Conservation (phyloP, 2,888 invertebrate species). For the Cistogaster globosa region DNA sequence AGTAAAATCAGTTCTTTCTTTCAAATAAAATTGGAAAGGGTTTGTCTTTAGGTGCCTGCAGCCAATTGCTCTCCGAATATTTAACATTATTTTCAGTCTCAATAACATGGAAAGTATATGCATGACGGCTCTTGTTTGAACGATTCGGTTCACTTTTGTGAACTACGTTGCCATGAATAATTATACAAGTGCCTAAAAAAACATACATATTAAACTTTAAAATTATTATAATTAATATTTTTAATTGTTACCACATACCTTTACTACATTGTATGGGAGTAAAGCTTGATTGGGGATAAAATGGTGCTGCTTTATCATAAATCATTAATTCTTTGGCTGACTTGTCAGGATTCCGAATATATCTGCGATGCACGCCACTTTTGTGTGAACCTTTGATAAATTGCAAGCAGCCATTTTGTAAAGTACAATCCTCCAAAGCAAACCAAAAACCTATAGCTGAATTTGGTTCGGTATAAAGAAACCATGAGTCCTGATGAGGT, state of each 20-base stretch:
- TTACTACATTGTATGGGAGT: conserved; percentile 91
- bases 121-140: conserved; percentile 92
- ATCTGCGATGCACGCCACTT: conserved; percentile 88
- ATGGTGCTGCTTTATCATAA: conserved; percentile 88
- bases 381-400: conserved; percentile 96
- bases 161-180: conserved; percentile 96
- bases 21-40: conserved; percentile 88
- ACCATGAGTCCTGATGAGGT: conserved; percentile 94
- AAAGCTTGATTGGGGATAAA: conserved; percentile 90
- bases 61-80: conserved; percentile 93
- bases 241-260: conserved; percentile 85
- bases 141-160: conserved; percentile 95
- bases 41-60: conserved; percentile 88
- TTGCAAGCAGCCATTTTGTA: conserved; percentile 97
- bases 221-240: background rate
- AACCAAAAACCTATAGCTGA: conserved; percentile 96
- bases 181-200: conserved; percentile 89
- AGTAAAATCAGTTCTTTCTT: conserved; percentile 75
- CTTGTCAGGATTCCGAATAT: conserved; percentile 88
- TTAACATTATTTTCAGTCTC: conserved; percentile 88
- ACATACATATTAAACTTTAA: background rate
- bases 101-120: conserved; percentile 97
- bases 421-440: conserved; percentile 95
- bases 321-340: conserved; percentile 85
- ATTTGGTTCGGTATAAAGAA: conserved; percentile 92